These are phyloP conservation scores for Marmota flaviventris DNA, from an alignment of 2,113 vertebrate genomes.

Conservation along the genomic window DNA sequence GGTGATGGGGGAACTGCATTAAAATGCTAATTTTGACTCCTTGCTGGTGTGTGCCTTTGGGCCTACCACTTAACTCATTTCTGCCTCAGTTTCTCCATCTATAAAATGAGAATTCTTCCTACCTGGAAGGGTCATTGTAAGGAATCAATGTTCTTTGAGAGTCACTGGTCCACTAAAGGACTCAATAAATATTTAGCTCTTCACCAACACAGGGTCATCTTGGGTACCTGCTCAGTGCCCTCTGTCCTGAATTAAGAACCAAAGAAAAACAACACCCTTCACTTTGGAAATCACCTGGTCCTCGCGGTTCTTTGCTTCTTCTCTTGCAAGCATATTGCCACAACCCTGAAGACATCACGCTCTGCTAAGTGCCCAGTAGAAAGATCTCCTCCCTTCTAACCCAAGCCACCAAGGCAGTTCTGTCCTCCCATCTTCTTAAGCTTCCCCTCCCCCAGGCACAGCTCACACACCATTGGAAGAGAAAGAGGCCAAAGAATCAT, in stretches of 20 bases:
- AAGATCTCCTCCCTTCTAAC: background rate
- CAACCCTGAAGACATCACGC: background rate
- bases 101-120: background rate
- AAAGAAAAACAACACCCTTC: background rate
- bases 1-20: background rate
- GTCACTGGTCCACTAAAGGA: background rate
- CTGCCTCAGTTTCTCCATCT: background rate
- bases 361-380: background rate
- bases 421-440: background rate
- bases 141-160: background rate
- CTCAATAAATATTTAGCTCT: too few species aligned
- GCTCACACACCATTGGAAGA: rapidly evolving
- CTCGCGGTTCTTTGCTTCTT: background rate
- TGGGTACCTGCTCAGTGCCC: too few species aligned
- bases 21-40: background rate
- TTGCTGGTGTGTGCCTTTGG: background rate
- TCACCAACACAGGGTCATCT: too few species aligned
- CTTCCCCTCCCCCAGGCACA: background rate
- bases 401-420: background rate
- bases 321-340: background rate
- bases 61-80: background rate
- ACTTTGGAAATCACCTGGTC: background rate
- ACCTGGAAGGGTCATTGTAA: background rate
- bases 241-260: background rate
- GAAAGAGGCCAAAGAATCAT: background rate